Conservation (phyloP, 2,888 invertebrate genomes). For the Augiades crinisus region DNA sequence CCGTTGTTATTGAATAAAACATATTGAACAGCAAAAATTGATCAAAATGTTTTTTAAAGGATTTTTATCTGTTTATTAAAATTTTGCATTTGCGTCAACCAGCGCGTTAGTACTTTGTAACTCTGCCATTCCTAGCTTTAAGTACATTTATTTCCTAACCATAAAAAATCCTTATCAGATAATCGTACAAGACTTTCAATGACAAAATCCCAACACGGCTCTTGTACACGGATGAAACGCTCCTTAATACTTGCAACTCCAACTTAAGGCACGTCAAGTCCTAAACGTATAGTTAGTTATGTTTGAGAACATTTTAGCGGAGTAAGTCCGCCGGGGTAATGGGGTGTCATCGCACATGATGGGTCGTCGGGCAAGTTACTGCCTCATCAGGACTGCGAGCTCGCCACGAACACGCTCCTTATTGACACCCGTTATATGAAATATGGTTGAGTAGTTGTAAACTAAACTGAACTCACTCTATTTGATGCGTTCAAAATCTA, state of each 20-base stretch:
- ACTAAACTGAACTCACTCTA: slow-evolving; percentile 1
- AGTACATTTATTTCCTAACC: too few relatives aligned
- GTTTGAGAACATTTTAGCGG: slow-evolving; percentile 64
- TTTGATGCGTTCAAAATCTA: too few relatives aligned
- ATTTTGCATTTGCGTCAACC: too few relatives aligned
- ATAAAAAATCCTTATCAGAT: too few relatives aligned
- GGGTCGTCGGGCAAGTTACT: slow-evolving; percentile 61
- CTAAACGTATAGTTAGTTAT: slow-evolving; percentile 36
- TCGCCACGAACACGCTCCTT: slow-evolving; percentile 51
- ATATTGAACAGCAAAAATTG: too few relatives aligned
- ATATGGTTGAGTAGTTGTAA: slow-evolving; percentile 40
- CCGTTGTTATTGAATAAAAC: too few relatives aligned
- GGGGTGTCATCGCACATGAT: slow-evolving; percentile 74
- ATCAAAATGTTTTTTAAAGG: too few relatives aligned
- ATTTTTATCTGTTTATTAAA: too few relatives aligned
- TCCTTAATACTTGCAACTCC: too few relatives aligned
- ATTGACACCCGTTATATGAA: slow-evolving; percentile 60
- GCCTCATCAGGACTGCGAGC: slow-evolving; percentile 57
- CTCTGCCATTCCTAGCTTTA: too few relatives aligned
- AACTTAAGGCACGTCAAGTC: slow-evolving; percentile 28
- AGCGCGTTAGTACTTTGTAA: too few relatives aligned
- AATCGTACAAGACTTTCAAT: too few relatives aligned
- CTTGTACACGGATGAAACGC: not conserved
- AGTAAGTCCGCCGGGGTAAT: slow-evolving; percentile 71
- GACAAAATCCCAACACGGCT: not conserved